These are phyloP conservation scores for Eumeta japonica DNA, from an alignment of 1,140 invertebrate species.

Conservation along the genomic window DNA sequence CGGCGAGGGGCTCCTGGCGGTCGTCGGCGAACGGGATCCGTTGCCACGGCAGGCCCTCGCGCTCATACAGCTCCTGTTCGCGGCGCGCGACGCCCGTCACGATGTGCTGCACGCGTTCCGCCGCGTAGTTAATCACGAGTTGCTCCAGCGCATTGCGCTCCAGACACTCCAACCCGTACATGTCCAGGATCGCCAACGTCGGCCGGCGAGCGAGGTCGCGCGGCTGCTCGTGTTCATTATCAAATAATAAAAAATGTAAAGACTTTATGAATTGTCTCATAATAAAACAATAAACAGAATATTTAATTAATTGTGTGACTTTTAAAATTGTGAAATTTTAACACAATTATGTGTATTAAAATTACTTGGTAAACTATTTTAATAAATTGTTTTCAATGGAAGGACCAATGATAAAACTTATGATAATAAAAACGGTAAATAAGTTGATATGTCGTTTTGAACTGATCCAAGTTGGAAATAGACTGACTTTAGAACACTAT, in stretches of 20 bases:
- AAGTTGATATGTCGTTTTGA: no score
- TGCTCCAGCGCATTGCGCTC: slow-evolving; percentile 75
- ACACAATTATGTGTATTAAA: not conserved
- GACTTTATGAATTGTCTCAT: not conserved
- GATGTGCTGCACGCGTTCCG: slow-evolving; percentile 84
- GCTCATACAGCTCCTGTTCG: slow-evolving; percentile 83
- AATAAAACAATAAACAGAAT: not conserved
- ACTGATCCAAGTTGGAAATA: no score
- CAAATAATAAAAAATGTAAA: not conserved
- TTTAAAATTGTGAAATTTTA: not conserved
- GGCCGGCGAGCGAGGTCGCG: slow-evolving; percentile 43
- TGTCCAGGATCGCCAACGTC: slow-evolving; percentile 77
- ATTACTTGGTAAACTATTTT: not conserved
- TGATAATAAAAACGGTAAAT: no score
- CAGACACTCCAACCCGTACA: slow-evolving; percentile 86
- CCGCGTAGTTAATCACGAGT: slow-evolving; percentile 88
- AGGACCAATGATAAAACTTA: no score
- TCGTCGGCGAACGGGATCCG: slow-evolving; percentile 27
- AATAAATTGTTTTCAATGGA: no score
- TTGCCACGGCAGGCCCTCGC: slow-evolving; percentile 57
- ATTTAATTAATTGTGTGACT: not conserved
- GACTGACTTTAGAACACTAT: no score
- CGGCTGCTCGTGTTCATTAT: slow-evolving; percentile 6
- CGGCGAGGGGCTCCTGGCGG: slow-evolving; percentile 33
- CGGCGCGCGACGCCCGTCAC: slow-evolving; percentile 68